Percentiles rank a stretch among this genome's conserved stretches.
phyloP scores from a whole-genome alignment of 2,888 invertebrate genomes.

The Lapara coniferarum region DNA sequence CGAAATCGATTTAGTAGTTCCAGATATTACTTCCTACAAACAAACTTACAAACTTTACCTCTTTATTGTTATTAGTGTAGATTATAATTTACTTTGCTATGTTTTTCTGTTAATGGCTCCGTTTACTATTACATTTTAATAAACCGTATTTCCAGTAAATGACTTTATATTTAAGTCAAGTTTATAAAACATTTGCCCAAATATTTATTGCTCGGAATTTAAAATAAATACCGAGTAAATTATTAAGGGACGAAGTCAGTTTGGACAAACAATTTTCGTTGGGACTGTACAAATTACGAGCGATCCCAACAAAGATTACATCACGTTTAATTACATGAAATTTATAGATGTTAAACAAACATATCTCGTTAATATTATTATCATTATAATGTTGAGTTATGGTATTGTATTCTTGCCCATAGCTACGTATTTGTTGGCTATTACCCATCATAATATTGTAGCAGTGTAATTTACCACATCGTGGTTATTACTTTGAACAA shows the following conservation, averaged over 20 bases:
- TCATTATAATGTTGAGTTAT: constrained; percentile 37
- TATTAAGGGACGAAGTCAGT: constrained; percentile 8
- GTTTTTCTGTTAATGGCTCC: too few relatives aligned
- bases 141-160: neutral
- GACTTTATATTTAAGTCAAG: neutral
- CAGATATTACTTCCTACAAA: too few relatives aligned
- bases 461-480: neutral
- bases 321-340: constrained; percentile 35
- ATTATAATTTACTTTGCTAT: too few relatives aligned
- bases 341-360: constrained; percentile 50
- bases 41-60: too few relatives aligned
- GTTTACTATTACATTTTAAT: neutral
- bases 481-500: constrained; percentile 2
- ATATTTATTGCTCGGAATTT: neutral
- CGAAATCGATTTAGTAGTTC: too few relatives aligned
- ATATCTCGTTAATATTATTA: constrained; percentile 32
- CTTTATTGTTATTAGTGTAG: too few relatives aligned
- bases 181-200: constrained; percentile 1
- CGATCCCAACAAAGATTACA: constrained; percentile 32
- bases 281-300: constrained; percentile 18
- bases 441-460: constrained; percentile 10
- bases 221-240: neutral
- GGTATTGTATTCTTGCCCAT: constrained; percentile 29
- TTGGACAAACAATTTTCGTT: constrained; percentile 4
- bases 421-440: constrained; percentile 18